These are phyloP conservation scores for Nebria salina DNA, from an alignment of 2,888 invertebrate species.

Conservation along the genomic window DNA sequence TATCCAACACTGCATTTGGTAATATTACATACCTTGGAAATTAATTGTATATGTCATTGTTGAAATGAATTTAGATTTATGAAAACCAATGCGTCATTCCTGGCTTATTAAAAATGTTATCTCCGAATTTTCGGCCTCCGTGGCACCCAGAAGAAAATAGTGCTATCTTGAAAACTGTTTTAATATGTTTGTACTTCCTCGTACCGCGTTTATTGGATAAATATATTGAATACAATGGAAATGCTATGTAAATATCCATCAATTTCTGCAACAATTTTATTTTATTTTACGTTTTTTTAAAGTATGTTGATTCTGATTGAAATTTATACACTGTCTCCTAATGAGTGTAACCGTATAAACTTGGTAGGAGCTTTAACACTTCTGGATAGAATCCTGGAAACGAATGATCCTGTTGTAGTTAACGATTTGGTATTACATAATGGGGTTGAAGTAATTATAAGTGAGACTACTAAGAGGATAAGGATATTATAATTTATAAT, in stretches of 20 bases:
- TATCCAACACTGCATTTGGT: constrained; percentile 35
- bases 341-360: constrained; percentile 16
- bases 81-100: constrained; percentile 40
- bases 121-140: constrained; percentile 42
- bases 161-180: constrained; percentile 48
- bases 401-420: constrained; percentile 31
- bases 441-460: constrained; percentile 18
- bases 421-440: constrained; percentile 16
- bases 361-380: constrained; percentile 20
- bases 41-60: background rate
- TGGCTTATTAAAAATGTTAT: constrained; percentile 50
- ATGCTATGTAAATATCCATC: constrained; percentile 49
- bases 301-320: constrained; percentile 31
- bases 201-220: constrained; percentile 51
- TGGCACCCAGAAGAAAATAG: constrained; percentile 50
- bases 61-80: constrained; percentile 24
- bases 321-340: constrained; percentile 12
- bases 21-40: constrained; percentile 2
- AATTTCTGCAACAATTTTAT: background rate
- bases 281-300: background rate
- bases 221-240: constrained; percentile 53
- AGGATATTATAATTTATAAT: background rate
- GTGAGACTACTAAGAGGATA: constrained; percentile 3
- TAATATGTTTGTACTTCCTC: constrained; percentile 51
- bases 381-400: constrained; percentile 15